Percentiles rank a stretch among this genome's conserved stretches.
Conservation (phyloP, 2,797 vertebrate species). For the Botia kubotai region DNA sequence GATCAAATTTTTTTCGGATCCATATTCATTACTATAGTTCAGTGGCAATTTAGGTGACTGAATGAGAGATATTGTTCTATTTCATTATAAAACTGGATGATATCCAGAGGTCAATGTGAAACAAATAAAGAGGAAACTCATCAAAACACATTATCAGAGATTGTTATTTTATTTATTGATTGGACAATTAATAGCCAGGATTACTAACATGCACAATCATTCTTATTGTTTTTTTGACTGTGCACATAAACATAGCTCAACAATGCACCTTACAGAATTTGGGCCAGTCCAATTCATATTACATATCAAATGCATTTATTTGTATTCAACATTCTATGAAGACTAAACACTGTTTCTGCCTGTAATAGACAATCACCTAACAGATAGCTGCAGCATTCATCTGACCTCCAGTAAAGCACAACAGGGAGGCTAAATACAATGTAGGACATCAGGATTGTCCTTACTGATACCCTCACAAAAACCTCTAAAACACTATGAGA, state of each 20-base stretch:
- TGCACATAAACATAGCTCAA: conserved; percentile 13
- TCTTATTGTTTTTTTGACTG: not conserved
- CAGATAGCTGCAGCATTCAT: conserved; percentile 27
- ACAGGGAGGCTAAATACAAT: not conserved
- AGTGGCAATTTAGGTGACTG: not conserved
- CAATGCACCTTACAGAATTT: conserved; percentile 7
- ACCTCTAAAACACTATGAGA: not conserved
- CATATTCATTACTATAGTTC: not conserved
- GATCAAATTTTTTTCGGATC: not conserved
- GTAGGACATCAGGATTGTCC: conserved; percentile 8
- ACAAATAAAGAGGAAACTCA: not conserved
- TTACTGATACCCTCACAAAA: conserved; percentile 24
- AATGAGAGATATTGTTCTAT: conserved; percentile 20
- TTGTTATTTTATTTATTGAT: not conserved
- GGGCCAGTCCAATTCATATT: not conserved
- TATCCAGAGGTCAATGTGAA: conserved; percentile 15
- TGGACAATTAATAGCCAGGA: not conserved
- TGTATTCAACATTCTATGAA: conserved; percentile 23
- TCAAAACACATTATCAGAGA: not conserved
- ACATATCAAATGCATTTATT: conserved; percentile 20
- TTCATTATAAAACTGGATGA: conserved; percentile 16
- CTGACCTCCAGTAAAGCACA: conserved; percentile 48
- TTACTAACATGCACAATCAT: not conserved
- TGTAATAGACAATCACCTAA: conserved; percentile 11
- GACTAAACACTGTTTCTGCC: conserved; percentile 53